Evolutionary conservation across 2,797 vertebrate genomes (phyloP).

Genomic region (Halcyon smyrnensis): DNA sequence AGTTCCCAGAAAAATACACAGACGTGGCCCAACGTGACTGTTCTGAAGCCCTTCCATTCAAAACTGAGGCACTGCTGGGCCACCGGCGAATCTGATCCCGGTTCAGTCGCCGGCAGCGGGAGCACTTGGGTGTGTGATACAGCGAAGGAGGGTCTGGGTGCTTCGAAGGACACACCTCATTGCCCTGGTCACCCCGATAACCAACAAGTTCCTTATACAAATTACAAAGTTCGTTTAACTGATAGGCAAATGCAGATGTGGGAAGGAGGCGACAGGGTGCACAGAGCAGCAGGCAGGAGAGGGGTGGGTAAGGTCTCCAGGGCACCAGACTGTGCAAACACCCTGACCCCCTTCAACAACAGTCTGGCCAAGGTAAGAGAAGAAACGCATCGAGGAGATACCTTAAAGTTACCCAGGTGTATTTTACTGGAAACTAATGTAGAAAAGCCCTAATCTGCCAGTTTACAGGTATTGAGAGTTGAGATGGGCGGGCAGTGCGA

Average conservation of each 20-base stretch:
- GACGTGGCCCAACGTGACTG: neutral
- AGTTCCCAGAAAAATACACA: neutral
- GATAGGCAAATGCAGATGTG: neutral
- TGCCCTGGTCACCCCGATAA: neutral
- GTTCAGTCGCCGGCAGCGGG: neutral
- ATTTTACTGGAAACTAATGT: neutral
- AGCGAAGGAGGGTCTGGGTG: rapidly evolving
- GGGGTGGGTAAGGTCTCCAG: too few relatives aligned
- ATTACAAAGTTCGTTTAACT: neutral
- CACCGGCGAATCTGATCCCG: neutral
- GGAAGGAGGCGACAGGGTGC: neutral
- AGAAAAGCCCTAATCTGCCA: neutral
- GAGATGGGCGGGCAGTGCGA: rapidly evolving
- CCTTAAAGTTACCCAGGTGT: neutral
- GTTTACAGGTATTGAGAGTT: neutral
- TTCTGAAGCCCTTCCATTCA: neutral
- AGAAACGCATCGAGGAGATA: rapidly evolving
- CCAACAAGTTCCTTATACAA: neutral
- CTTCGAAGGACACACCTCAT: neutral
- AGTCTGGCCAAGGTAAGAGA: neutral
- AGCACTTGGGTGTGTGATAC: neutral
- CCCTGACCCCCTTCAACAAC: too few relatives aligned
- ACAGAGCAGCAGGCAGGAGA: neutral
- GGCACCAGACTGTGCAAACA: neutral
- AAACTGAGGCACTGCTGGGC: neutral